Percentiles rank a stretch among this genome's conserved stretches.
phyloP scores from a whole-genome alignment of 2,797 vertebrate species.

The Trichosurus vulpecula region DNA sequence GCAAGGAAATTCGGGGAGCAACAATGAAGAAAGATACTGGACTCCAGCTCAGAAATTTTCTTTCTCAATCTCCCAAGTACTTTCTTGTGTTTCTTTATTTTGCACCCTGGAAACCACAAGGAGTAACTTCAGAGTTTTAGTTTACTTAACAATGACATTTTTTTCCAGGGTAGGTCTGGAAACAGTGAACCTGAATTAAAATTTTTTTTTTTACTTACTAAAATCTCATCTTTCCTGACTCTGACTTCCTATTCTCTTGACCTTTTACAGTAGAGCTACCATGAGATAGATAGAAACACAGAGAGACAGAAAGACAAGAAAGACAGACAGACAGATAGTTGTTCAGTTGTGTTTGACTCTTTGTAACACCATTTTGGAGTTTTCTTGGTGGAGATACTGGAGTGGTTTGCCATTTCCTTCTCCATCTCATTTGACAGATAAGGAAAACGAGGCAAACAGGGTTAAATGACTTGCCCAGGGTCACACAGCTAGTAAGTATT shows the following conservation, averaged over 20 bases:
- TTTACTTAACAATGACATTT: background rate
- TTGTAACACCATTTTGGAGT: background rate
- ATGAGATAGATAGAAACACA: background rate
- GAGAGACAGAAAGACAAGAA: background rate
- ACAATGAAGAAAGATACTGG: slow-evolving; percentile 8
- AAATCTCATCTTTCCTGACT: background rate
- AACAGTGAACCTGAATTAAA: background rate
- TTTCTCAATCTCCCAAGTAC: slow-evolving; percentile 1
- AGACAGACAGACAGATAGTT: background rate
- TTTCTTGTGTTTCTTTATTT: background rate
- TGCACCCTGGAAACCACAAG: slow-evolving; percentile 9
- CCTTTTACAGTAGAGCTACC: background rate
- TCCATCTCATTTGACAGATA: background rate
- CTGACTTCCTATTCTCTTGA: background rate
- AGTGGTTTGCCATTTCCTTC: background rate
- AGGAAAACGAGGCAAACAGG: background rate
- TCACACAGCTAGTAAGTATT: background rate
- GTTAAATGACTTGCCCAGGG: background rate
- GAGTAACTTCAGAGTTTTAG: background rate
- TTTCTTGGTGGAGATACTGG: background rate
- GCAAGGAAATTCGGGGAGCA: background rate
- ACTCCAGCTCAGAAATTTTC: background rate
- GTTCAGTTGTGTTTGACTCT: background rate
- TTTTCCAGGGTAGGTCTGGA: background rate
- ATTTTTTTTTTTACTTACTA: background rate